Conservation (phyloP, 1,140 invertebrate species). For the Pogonomyrmex barbatus region DNA sequence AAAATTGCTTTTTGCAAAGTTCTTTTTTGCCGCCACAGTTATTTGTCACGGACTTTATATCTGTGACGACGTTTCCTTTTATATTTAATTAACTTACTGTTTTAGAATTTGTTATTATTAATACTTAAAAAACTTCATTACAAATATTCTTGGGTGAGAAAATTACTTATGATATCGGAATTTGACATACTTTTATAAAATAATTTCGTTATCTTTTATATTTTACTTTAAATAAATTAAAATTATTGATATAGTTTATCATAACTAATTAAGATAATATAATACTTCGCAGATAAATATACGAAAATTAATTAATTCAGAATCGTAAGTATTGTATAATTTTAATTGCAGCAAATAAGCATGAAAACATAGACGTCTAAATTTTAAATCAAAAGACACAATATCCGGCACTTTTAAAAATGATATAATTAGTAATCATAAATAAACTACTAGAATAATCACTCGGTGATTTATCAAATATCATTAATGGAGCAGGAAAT, state of each 20-base stretch:
- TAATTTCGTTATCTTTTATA: not conserved
- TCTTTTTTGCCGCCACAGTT: not conserved
- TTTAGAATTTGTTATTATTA: not conserved
- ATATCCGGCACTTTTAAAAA: not conserved
- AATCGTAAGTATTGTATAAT: not conserved
- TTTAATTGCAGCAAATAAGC: not conserved
- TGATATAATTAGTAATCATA: not conserved
- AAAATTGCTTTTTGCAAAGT: not conserved
- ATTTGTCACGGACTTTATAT: constrained; percentile 14
- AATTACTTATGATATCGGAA: not conserved
- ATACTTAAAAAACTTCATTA: not conserved
- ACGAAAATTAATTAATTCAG: not conserved
- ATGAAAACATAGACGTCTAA: not conserved
- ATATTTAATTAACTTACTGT: not conserved
- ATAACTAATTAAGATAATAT: not conserved
- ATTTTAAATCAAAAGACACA: not conserved
- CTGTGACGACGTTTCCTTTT: not conserved
- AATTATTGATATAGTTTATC: not conserved
- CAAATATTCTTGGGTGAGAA: not conserved
- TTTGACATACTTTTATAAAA: not conserved
- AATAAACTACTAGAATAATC: not conserved
- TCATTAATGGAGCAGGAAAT: not conserved
- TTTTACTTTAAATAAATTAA: not conserved
- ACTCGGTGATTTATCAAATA: not conserved
- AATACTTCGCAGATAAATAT: not conserved